Conservation (phyloP, 2,888 invertebrate species). For the Gnatocerus cornutus region DNA sequence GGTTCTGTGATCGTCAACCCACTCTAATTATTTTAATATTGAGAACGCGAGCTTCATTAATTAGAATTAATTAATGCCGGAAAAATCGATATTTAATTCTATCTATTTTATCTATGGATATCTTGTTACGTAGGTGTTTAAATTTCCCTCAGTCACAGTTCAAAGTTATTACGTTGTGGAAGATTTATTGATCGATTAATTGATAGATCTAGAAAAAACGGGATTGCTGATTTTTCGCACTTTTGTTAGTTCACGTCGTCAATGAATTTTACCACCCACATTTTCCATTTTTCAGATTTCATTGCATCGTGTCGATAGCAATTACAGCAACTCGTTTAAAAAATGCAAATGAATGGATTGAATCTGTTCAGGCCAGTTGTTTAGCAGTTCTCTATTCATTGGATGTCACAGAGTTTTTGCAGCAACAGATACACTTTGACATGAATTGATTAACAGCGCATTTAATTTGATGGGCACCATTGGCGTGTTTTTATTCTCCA, state of each 20-base stretch:
- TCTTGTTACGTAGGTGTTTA: conserved; percentile 1
- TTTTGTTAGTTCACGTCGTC: too few species aligned
- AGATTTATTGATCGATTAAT: neutral
- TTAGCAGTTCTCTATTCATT: conserved; percentile 2
- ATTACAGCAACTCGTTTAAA: neutral
- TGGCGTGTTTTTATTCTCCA: neutral
- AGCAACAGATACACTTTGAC: conserved; percentile 1
- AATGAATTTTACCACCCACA: too few species aligned
- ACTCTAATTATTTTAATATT: conserved; percentile 54
- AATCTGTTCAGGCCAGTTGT: neutral
- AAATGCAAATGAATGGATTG: neutral
- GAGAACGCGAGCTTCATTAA: conserved; percentile 52
- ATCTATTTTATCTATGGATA: neutral
- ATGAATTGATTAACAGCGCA: neutral
- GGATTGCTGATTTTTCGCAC: too few species aligned
- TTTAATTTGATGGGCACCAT: conserved; percentile 1
- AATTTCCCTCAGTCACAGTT: neutral
- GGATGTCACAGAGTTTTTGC: neutral
- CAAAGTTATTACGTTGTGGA: neutral
- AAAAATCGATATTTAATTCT: conserved; percentile 47
- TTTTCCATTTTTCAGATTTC: neutral
- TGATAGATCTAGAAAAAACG: too few species aligned
- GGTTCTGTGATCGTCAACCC: conserved; percentile 38
- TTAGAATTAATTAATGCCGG: conserved; percentile 47
- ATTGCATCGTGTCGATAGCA: neutral